These are phyloP conservation scores for Ptilodon capucinus DNA, from an alignment of 2,888 invertebrate species.

Conservation along the genomic window DNA sequence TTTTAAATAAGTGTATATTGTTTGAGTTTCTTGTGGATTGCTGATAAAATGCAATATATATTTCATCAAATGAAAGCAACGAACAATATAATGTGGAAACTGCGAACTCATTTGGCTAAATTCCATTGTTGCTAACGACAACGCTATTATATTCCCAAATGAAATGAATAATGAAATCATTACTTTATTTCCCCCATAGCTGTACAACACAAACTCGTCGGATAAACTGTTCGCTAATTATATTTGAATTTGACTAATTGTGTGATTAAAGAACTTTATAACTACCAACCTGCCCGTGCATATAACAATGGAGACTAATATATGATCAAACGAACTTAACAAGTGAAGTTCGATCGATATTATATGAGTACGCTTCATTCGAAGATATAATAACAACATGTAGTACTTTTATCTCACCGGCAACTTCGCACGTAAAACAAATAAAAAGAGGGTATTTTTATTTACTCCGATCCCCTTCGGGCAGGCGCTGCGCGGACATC, in stretches of 20 bases:
- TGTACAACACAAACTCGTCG: slow-evolving; percentile 9
- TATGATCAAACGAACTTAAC: too few species aligned
- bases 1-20: too few species aligned
- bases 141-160: slow-evolving; percentile 49
- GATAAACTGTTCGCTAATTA: slow-evolving; percentile 16
- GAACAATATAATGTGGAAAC: slow-evolving; percentile 19
- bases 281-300: neutral
- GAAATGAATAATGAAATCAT: slow-evolving; percentile 49
- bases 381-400: too few species aligned
- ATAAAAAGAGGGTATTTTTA: too few species aligned
- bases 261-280: neutral
- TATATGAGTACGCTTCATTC: too few species aligned
- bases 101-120: slow-evolving; percentile 26
- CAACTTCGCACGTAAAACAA: too few species aligned
- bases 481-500: too few species aligned
- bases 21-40: neutral
- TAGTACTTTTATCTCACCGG: too few species aligned
- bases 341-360: too few species aligned
- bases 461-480: too few species aligned
- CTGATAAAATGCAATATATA: neutral
- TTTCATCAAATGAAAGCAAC: neutral
- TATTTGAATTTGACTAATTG: slow-evolving; percentile 9
- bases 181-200: slow-evolving; percentile 16
- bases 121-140: slow-evolving; percentile 44
- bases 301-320: neutral